These are phyloP conservation scores for Acropternis orthonyx DNA, from an alignment of 2,797 vertebrate genomes.

Conservation along the genomic window DNA sequence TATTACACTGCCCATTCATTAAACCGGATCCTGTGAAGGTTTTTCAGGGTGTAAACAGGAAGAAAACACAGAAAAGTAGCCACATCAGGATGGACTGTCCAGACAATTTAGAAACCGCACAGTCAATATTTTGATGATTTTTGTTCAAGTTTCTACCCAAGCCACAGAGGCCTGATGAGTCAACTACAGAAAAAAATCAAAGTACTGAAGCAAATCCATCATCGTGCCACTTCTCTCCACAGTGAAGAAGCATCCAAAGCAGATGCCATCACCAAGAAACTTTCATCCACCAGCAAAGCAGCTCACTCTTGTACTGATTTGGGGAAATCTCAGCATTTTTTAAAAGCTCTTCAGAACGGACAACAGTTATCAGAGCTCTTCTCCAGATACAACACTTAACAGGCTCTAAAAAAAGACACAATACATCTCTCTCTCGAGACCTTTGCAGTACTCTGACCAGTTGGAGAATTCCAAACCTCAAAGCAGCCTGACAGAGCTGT, in stretches of 20 bases:
- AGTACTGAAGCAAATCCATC: not conserved
- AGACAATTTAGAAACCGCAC: not conserved
- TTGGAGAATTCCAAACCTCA: slow-evolving; percentile 29
- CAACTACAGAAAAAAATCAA: not conserved
- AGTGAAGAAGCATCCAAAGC: not conserved
- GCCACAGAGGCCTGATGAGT: not conserved
- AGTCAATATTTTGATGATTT: slow-evolving; percentile 27
- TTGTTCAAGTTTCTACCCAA: not conserved
- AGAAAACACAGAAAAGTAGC: not conserved
- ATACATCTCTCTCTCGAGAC: not conserved
- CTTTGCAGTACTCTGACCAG: not conserved
- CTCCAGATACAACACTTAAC: slow-evolving; percentile 30
- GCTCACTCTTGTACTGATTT: not conserved
- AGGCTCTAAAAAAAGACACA: slow-evolving; percentile 44
- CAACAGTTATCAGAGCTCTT: not conserved
- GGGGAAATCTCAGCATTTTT: not conserved
- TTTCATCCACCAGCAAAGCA: not conserved
- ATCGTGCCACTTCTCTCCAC: not conserved
- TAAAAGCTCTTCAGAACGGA: not conserved
- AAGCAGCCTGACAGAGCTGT: not conserved
- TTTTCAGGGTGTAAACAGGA: not conserved
- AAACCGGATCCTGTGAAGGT: not conserved
- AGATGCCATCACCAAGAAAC: not conserved
- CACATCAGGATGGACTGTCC: not conserved
- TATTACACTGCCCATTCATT: not conserved